These are phyloP conservation scores for Pristionchus maxplancki DNA, from an alignment of 2,888 invertebrate species.

Conservation along the genomic window DNA sequence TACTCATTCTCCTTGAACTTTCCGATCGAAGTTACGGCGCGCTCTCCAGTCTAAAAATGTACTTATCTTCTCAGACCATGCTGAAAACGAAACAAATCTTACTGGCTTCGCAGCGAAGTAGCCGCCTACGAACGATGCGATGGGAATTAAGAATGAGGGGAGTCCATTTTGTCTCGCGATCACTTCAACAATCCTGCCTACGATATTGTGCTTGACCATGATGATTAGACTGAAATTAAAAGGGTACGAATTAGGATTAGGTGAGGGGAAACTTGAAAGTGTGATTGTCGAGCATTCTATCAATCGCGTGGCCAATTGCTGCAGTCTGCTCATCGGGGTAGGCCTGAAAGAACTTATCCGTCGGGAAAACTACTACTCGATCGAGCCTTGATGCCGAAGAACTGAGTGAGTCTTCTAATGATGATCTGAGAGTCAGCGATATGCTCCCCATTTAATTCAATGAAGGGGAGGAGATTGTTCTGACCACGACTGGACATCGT, in stretches of 20 bases:
- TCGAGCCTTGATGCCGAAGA: slow-evolving; percentile 58
- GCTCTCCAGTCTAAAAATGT: not conserved
- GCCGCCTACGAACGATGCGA: not conserved
- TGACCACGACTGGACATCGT: slow-evolving; percentile 56
- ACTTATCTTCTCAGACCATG: too few species aligned
- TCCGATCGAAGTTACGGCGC: not conserved
- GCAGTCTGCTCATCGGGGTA: slow-evolving; percentile 26
- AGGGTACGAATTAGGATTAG: not conserved
- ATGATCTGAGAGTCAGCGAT: slow-evolving; percentile 67
- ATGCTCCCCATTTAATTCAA: slow-evolving; percentile 68
- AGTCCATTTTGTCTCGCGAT: not conserved
- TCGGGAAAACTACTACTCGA: not conserved
- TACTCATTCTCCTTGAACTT: slow-evolving; percentile 4
- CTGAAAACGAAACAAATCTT: not conserved
- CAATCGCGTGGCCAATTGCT: slow-evolving; percentile 13
- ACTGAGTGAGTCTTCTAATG: slow-evolving; percentile 59
- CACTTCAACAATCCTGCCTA: not conserved
- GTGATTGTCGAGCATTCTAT: slow-evolving; percentile 29
- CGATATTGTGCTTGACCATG: not conserved
- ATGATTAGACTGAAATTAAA: not conserved
- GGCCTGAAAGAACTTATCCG: not conserved
- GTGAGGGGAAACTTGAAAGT: not conserved
- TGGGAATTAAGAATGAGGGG: not conserved
- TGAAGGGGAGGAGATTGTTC: slow-evolving; percentile 64
- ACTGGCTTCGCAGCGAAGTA: not conserved